Evolutionary conservation across 1,140 invertebrate genomes (phyloP).

Genomic region (Micrasema longulum): DNA sequence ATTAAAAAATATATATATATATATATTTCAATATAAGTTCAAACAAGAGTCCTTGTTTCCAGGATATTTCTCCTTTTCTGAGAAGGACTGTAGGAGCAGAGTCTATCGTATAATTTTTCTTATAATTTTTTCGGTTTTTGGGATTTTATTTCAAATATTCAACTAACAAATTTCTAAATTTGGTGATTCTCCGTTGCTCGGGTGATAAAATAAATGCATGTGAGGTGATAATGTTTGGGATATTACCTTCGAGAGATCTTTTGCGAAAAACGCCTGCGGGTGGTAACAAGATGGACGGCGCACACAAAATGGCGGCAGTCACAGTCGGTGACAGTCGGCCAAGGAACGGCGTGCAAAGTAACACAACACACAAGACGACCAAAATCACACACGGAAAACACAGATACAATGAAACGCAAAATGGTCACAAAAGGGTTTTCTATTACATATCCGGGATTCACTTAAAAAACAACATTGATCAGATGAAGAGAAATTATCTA

Average conservation of each 20-base stretch:
- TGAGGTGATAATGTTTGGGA: slow-evolving; percentile 54
- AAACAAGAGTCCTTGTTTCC: no score
- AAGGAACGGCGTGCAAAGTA: slow-evolving; percentile 69
- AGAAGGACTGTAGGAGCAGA: no score
- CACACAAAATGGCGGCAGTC: slow-evolving; percentile 42
- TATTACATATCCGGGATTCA: slow-evolving; percentile 4
- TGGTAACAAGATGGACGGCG: slow-evolving; percentile 53
- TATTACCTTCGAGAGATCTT: slow-evolving; percentile 91
- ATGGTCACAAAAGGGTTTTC: not conserved
- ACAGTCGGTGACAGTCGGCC: slow-evolving; percentile 29
- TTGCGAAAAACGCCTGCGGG: slow-evolving; percentile 88
- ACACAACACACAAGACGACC: slow-evolving; percentile 59
- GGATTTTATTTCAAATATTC: no score
- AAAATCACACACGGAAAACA: slow-evolving; percentile 42
- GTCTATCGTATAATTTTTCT: no score
- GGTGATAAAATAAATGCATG: slow-evolving; percentile 46
- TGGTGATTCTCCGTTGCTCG: not conserved
- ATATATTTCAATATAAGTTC: no score
- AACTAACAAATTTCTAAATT: no score
- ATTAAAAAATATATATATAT: no score
- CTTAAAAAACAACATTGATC: no score
- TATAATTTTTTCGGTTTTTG: no score
- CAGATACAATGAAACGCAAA: slow-evolving; percentile 34
- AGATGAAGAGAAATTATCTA: no score
- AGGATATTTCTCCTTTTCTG: no score